Conservation (phyloP, 2,113 vertebrate genomes). For the Catharus minimus region DNA sequence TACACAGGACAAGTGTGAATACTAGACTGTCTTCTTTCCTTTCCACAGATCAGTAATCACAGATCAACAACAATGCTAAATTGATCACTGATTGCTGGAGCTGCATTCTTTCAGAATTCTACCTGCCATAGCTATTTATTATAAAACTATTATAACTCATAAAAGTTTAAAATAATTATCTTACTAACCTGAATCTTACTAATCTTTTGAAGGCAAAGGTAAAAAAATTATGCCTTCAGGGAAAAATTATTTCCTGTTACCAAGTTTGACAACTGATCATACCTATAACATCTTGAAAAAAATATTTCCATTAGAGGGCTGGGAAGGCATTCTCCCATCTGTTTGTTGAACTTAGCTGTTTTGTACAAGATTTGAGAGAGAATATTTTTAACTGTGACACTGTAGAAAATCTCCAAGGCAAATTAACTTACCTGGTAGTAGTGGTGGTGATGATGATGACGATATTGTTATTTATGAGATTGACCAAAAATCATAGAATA, state of each 20-base stretch:
- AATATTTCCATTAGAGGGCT: background rate
- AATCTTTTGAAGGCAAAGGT: background rate
- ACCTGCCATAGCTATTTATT: background rate
- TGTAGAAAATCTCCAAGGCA: background rate
- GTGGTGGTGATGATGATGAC: background rate
- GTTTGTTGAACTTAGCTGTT: background rate
- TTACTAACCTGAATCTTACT: background rate
- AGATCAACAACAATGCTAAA: background rate
- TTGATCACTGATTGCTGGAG: background rate
- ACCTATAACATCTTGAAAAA: constrained; percentile 18
- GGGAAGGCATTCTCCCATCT: constrained; percentile 26
- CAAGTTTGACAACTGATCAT: background rate
- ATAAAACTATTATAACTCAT: background rate
- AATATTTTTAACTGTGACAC: background rate
- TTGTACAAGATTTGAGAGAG: background rate
- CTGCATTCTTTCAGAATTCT: background rate
- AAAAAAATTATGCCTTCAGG: background rate
- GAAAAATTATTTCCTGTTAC: background rate
- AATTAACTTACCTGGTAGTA: background rate
- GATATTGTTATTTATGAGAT: background rate
- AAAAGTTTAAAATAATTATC: background rate
- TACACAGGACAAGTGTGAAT: background rate
- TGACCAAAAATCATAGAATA: background rate
- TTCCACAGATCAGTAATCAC: background rate
- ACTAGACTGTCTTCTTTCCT: background rate